These are phyloP conservation scores for Scylla paramamosain DNA, from an alignment of 1,140 invertebrate genomes.

Conservation along the genomic window DNA sequence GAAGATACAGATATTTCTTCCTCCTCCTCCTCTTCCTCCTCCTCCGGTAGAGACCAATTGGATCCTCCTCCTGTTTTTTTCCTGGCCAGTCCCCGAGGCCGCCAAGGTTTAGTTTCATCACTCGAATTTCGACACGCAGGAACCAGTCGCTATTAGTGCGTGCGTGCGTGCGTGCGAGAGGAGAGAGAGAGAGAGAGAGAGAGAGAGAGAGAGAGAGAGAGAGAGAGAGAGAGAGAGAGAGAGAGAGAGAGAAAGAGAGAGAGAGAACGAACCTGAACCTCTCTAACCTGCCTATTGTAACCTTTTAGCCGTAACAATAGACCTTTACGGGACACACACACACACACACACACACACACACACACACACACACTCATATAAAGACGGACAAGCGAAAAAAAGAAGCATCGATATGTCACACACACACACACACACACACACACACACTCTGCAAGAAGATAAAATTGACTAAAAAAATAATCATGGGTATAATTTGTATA, in stretches of 20 bases:
- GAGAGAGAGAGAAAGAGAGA: constrained; percentile 10
- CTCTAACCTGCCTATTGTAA: not conserved
- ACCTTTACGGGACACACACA: not conserved
- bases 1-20: not conserved
- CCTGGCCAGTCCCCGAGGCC: not conserved
- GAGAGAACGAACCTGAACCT: not conserved
- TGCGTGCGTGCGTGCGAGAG: not conserved
- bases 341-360: too few relatives aligned
- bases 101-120: not conserved
- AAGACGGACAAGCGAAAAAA: not conserved
- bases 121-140: not conserved
- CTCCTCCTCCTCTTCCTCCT: constrained; percentile 9
- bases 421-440: too few relatives aligned
- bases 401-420: not conserved
- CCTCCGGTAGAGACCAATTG: not conserved
- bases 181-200: constrained; percentile 6
- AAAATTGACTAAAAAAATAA: not conserved
- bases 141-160: not conserved
- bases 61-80: not conserved
- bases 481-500: not conserved
- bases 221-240: not conserved
- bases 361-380: not conserved
- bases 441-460: not conserved
- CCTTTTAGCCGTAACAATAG: not conserved
- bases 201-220: not conserved